phyloP scores from a whole-genome alignment of 1,140 invertebrate genomes.

The Lepidurus arcticus region DNA sequence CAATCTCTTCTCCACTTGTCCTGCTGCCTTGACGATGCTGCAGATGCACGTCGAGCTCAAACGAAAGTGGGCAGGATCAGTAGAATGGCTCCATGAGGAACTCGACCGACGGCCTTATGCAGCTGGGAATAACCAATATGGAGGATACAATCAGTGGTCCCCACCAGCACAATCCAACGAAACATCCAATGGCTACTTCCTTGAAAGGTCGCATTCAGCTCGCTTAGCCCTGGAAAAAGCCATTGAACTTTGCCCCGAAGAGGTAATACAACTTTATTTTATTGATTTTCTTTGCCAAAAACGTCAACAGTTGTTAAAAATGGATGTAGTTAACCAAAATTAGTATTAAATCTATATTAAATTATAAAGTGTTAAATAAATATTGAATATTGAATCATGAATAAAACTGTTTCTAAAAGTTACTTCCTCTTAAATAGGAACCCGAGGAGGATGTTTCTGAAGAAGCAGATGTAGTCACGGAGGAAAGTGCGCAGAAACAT shows the following conservation, averaged over 20 bases:
- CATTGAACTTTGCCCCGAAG: constrained; percentile 71
- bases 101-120: constrained; percentile 56
- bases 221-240: constrained; percentile 80
- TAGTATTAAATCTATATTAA: too few species aligned
- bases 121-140: constrained; percentile 38
- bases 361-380: too few species aligned
- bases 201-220: constrained; percentile 89
- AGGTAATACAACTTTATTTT: constrained; percentile 48
- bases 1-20: constrained; percentile 77
- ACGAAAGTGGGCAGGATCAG: constrained; percentile 77
- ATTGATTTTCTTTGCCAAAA: neutral
- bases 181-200: constrained; percentile 87
- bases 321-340: too few species aligned
- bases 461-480: constrained; percentile 34
- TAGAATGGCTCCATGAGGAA: constrained; percentile 93
- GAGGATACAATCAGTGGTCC: constrained; percentile 84
- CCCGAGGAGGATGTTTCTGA: constrained; percentile 39
- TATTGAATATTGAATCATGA: too few species aligned
- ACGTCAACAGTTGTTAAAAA: too few species aligned
- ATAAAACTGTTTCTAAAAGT: neutral
- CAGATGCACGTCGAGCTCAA: constrained; percentile 68
- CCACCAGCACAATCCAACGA: constrained; percentile 91
- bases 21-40: constrained; percentile 65
- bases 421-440: constrained; percentile 39
- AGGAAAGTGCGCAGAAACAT: neutral